Evolutionary conservation across 2,888 invertebrate species (phyloP), one percentile per base, ranked within the genome.

Genomic region (Brachypalpus laphriformis): DNA sequence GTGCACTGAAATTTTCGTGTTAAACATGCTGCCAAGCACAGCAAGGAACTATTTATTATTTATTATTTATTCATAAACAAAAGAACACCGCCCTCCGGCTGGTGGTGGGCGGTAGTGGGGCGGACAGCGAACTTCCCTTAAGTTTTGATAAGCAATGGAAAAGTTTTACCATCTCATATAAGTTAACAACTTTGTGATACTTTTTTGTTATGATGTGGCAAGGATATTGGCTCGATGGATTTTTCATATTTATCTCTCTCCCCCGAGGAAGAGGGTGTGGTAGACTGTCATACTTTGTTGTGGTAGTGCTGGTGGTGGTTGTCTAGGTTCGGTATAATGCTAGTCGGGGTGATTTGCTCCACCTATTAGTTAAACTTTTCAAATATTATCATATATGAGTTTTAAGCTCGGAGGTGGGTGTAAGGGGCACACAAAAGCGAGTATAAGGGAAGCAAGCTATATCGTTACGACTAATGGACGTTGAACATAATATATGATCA

Each of bases 141-240:
- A 76, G 81, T 81, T 85, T 81, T 81, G 85, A 85, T 85, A 75
- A 85, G 85, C 75, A 81, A 85, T 81, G 85, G 57, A 81, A 85
- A 85, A 85, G 54, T 85, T 83, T 81, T 54, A 28, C 85, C 81
- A 81, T 85, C 81, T 81, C 80, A 85, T 85, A 85, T 85, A 85
- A 85, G 85, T 85, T 85, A 85, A 81, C 85, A 85, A 85, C 85
- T 85, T 85, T 81, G 63, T 45, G 81, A 81, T 85, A 66, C 71
- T 75, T 80, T 68, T 57, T 78, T 11, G 37, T 56, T 65, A 57
- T 66, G 61, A 81, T 85, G 65, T 65, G 75, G 71, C 57, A 70
- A 65, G 80, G 31, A 85, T 71, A 85, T 76, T 85, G 75, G 71
- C 66, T 76, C 51, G 45, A 81, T 81, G 85, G 81, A 66, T 81